Evolutionary conservation across 2,888 invertebrate genomes (phyloP), one percentile per base, ranked within the genome.

Genomic region (Neoaliturus tenellus): DNA sequence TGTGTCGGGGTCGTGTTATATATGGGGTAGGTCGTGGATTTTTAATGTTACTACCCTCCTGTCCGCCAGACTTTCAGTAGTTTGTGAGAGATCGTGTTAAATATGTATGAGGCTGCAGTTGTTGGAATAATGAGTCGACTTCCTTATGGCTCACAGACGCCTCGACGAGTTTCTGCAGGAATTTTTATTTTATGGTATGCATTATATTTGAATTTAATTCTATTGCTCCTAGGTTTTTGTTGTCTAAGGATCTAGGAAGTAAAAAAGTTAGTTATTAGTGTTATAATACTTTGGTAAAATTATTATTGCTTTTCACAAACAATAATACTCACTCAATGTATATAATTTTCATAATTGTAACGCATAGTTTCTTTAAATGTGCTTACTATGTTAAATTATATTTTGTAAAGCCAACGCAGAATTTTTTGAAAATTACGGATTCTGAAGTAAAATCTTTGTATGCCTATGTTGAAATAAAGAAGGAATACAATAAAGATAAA

Each of bases 11-110:
- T 10, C 4, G 10, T 1, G 75, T 28, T 23, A 75, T 75, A 75
- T 44, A 75, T 75, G 23, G 41, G 75, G 48, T 41, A 75, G 48
- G 75, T 75, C 44, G 44, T 75, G 75, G 48, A 75, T 48, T 75
- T 75, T 75, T 75, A 75, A 44, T 75, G 75, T 31, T 12, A 62
- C 62, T 23, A 33, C 67, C 31, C 67, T 33, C 10, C 39, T 51
- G 51, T 23, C 69, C 23, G 39, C 69, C 23, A 69, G 39, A 69
- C 35, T 35, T 69, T 35, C 35, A 23, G 69, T 35, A 69, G 69
- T 69, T 69, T 69, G 69, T 69, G 39, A 69, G 39, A 39, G 20
- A 69, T 69, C 69, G 69, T n/a, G 5, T 35, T 69, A 69, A 69
- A 69, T 69, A 69, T 69, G 69, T 69, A 69, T 69, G 39, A 69